These are phyloP conservation scores for Stenurella melanura DNA, from an alignment of 2,888 invertebrate genomes.

Conservation along the genomic window DNA sequence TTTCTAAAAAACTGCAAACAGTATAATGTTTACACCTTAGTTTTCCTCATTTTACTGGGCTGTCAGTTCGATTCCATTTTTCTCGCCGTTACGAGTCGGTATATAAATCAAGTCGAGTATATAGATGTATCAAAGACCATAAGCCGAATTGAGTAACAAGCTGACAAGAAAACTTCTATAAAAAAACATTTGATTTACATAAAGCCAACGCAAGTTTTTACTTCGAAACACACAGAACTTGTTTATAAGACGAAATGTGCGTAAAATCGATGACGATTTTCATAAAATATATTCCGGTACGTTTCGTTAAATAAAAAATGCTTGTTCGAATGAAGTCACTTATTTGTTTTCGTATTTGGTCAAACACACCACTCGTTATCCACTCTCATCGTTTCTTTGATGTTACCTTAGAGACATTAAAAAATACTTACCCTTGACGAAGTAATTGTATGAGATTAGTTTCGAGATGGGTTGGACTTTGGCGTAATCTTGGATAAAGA, in stretches of 20 bases:
- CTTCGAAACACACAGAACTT: background rate
- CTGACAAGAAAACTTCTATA: slow-evolving; percentile 7
- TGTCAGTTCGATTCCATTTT: background rate
- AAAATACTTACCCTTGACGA: no score
- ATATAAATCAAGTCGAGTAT: slow-evolving; percentile 7
- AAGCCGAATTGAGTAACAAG: slow-evolving; percentile 3
- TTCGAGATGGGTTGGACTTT: no score
- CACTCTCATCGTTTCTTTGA: no score
- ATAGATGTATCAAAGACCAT: slow-evolving; percentile 2
- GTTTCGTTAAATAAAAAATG: background rate
- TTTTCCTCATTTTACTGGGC: no score
- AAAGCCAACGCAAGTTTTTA: background rate
- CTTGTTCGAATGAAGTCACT: no score
- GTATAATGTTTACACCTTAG: no score
- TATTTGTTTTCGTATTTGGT: no score
- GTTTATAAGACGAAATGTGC: background rate
- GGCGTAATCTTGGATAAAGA: no score
- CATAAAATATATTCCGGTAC: background rate
- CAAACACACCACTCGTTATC: no score
- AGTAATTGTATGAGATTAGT: no score
- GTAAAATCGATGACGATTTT: background rate
- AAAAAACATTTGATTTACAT: slow-evolving; percentile 4
- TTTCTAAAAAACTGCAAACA: no score
- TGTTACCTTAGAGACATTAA: no score
- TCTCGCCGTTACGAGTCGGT: background rate